Conservation (phyloP, 2,888 invertebrate species). For the Dendrolimus houi region DNA sequence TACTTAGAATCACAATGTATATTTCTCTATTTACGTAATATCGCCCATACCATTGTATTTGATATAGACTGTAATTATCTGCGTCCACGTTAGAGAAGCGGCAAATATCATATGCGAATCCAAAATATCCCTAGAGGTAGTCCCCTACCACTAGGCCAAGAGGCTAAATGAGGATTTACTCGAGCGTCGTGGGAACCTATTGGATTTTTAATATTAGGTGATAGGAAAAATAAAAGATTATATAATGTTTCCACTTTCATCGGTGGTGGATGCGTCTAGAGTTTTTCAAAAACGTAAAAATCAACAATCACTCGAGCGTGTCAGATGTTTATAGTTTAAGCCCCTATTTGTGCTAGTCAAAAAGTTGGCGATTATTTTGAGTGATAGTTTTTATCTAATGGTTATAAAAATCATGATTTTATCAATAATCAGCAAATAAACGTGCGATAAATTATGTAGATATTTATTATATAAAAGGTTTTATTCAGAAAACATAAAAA, state of each 20-base stretch:
- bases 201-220: neutral
- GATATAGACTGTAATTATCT: no score
- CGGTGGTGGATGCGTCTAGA: neutral
- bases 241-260: no score
- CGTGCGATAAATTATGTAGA: no score
- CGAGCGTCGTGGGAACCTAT: neutral
- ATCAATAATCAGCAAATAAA: no score
- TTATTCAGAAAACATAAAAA: no score
- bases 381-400: neutral
- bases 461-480: no score
- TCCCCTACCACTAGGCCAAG: neutral
- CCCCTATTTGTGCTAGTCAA: neutral
- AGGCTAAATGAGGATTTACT: neutral
- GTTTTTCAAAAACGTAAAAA: neutral
- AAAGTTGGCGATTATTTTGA: neutral
- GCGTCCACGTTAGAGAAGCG: no score
- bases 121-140: neutral
- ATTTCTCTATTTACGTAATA: no score
- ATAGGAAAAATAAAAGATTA: neutral
- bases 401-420: no score
- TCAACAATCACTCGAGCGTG: neutral
- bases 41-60: no score
- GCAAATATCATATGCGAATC: no score
- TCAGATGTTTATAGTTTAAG: neutral
- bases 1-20: no score